Conservation (phyloP, 2,113 vertebrate species). For the Thinocorus orbignyianus region DNA sequence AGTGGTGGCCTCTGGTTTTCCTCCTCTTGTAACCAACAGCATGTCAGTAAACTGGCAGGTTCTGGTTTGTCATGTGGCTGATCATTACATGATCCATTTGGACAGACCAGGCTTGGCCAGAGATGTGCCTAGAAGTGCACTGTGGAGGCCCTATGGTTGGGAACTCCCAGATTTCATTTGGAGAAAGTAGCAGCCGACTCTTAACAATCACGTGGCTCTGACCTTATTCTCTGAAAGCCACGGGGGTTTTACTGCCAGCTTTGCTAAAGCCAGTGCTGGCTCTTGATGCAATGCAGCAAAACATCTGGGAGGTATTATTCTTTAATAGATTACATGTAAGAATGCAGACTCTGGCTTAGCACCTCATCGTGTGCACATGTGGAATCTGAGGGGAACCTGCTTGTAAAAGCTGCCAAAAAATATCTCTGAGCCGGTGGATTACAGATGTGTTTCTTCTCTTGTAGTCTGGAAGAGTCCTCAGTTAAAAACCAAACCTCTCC, state of each 20-base stretch:
- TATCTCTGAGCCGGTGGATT: not conserved
- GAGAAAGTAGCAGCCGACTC: not conserved
- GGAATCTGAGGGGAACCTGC: not conserved
- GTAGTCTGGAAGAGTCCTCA: not conserved
- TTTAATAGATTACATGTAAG: not conserved
- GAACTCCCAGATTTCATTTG: not conserved
- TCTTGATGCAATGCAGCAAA: not conserved
- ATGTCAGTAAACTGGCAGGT: not conserved
- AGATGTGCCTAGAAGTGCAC: not conserved
- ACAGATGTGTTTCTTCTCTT: not conserved
- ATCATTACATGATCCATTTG: not conserved
- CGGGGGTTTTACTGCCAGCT: not conserved
- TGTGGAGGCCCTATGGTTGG: not conserved
- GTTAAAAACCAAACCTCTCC: not conserved
- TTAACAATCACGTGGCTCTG: rapidly evolving
- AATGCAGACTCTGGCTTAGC: not conserved
- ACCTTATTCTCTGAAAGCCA: not conserved
- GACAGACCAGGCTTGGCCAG: not conserved
- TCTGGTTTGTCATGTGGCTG: not conserved
- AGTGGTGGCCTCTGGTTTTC: not conserved
- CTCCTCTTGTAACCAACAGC: not conserved
- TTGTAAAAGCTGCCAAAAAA: not conserved
- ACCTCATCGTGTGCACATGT: rapidly evolving
- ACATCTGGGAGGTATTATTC: not conserved
- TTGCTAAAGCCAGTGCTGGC: not conserved